Percentiles rank a stretch among this genome's conserved stretches.
These are phyloP conservation scores for Aethes cnicana DNA, from an alignment of 2,888 invertebrate species.

Conservation along the genomic window DNA sequence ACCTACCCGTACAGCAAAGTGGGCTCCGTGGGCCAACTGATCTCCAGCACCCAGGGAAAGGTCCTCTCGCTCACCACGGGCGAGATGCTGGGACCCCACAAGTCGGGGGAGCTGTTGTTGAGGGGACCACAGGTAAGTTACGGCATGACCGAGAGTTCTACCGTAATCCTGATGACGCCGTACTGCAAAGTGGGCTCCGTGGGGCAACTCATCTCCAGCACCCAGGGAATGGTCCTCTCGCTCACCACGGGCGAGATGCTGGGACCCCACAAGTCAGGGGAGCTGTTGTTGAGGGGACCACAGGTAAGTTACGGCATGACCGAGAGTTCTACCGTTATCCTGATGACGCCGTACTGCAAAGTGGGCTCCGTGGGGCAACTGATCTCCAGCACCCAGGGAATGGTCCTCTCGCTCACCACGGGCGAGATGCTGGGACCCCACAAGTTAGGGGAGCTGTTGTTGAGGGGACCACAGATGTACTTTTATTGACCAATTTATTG, in stretches of 20 bases:
- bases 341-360: slow-evolving; percentile 84
- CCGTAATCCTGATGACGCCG: slow-evolving; percentile 84
- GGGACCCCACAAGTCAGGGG: slow-evolving; percentile 86
- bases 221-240: slow-evolving; percentile 85
- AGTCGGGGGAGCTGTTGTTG: slow-evolving; percentile 87
- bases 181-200: slow-evolving; percentile 85
- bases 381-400: slow-evolving; percentile 86
- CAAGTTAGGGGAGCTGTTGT: slow-evolving; percentile 86
- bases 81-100: slow-evolving; percentile 81
- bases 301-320: slow-evolving; percentile 88
- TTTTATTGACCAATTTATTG: no score
- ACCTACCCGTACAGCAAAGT: slow-evolving; percentile 84
- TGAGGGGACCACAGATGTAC: slow-evolving; percentile 90
- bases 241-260: slow-evolving; percentile 79
- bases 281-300: slow-evolving; percentile 87
- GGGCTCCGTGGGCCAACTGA: slow-evolving; percentile 86
- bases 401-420: slow-evolving; percentile 81
- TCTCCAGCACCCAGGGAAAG: slow-evolving; percentile 86
- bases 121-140: slow-evolving; percentile 89
- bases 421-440: slow-evolving; percentile 83
- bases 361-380: slow-evolving; percentile 87
- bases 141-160: slow-evolving; percentile 87
- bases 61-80: slow-evolving; percentile 82
- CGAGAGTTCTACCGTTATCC: slow-evolving; percentile 85
- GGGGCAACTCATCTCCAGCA: slow-evolving; percentile 86